phyloP scores from a whole-genome alignment of 2,797 vertebrate genomes.

The Caiman crocodilus region DNA sequence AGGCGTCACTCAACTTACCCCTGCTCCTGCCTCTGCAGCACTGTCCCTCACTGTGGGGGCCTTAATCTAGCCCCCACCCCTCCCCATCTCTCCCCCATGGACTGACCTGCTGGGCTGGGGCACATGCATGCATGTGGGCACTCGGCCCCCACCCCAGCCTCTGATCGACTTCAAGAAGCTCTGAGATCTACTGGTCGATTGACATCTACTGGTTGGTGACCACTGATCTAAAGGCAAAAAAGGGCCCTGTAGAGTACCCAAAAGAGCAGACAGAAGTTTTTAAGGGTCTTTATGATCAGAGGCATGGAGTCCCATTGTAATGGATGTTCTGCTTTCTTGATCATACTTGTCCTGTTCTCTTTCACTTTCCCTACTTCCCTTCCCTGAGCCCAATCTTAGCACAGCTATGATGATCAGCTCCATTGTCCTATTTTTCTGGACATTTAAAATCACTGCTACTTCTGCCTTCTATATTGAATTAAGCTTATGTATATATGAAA shows the following conservation, averaged over 20 bases:
- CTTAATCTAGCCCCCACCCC: background rate
- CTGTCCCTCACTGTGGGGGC: too few relatives aligned
- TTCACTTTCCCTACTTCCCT: background rate
- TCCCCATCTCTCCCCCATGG: too few relatives aligned
- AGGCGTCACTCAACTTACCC: too few relatives aligned
- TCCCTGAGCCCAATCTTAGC: background rate
- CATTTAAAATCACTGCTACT: background rate
- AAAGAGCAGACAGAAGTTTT: background rate
- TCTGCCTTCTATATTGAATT: background rate
- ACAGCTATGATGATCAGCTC: background rate
- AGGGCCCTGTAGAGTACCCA: fast-evolving
- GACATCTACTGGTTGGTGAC: too few relatives aligned
- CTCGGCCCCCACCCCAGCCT: too few relatives aligned
- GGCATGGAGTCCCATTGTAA: background rate
- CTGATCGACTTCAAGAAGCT: too few relatives aligned
- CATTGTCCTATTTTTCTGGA: background rate
- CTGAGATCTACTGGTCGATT: too few relatives aligned
- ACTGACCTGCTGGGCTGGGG: too few relatives aligned
- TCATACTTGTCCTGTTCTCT: background rate
- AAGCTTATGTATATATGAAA: background rate
- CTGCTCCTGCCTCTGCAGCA: too few relatives aligned
- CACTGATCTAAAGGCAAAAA: too few relatives aligned
- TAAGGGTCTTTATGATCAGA: fast-evolving
- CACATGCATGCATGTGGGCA: too few relatives aligned
- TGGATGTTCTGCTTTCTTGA: background rate